Evolutionary conservation across 2,797 vertebrate species (phyloP).

Genomic region (Microctenopoma steveboyesi): DNA sequence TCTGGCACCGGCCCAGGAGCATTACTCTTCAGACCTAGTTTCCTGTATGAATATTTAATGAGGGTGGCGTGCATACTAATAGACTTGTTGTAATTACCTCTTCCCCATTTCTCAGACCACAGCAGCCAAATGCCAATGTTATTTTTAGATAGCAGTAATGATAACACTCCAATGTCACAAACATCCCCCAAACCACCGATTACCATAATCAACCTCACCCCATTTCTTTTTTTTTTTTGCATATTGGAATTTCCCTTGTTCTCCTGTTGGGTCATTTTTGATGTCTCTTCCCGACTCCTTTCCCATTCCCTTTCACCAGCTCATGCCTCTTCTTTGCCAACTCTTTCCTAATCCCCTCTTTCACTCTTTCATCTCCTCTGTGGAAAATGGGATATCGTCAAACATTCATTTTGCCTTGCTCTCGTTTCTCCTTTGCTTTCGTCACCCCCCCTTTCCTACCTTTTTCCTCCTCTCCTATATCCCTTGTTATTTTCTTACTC

Average conservation of each 20-base stretch:
- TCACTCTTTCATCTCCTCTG: constrained; percentile 71
- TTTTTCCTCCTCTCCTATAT: constrained; percentile 21
- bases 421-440: constrained; percentile 45
- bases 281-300: constrained; percentile 20
- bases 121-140: constrained; percentile 71
- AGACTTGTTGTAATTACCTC: constrained; percentile 79
- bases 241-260: constrained; percentile 30
- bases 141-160: constrained; percentile 84
- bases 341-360: constrained; percentile 71
- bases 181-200: constrained; percentile 52
- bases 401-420: constrained; percentile 65
- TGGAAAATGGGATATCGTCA: constrained; percentile 78
- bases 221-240: constrained; percentile 6
- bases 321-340: constrained; percentile 68
- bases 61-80: constrained; percentile 75
- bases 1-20: constrained; percentile 67
- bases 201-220: constrained; percentile 37
- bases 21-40: constrained; percentile 67
- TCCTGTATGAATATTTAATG: constrained; percentile 85
- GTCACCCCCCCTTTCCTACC: constrained; percentile 18
- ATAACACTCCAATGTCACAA: constrained; percentile 69
- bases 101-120: constrained; percentile 71
- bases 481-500: constrained; percentile 23
- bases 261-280: constrained; percentile 28
- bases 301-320: constrained; percentile 45